These are phyloP conservation scores for Scelioninae gen. 1 DNA, from an alignment of 2,888 invertebrate species.

Conservation along the genomic window DNA sequence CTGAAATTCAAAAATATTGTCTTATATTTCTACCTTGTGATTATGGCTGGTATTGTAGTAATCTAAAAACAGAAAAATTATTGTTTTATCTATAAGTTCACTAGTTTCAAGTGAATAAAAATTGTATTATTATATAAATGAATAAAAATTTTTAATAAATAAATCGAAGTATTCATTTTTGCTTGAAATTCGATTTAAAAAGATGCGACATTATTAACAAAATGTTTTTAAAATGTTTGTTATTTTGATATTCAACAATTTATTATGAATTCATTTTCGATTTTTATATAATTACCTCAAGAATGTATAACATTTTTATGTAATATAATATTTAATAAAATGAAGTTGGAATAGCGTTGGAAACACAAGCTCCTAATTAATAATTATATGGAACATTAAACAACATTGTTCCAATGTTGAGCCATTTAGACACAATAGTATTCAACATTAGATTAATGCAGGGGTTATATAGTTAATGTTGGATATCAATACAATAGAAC, in stretches of 20 bases:
- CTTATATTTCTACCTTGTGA: no score
- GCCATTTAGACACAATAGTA: conserved; percentile 27
- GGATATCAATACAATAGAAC: conserved; percentile 35
- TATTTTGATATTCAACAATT: not conserved
- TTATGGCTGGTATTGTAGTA: no score
- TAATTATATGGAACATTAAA: conserved; percentile 27
- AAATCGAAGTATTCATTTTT: no score
- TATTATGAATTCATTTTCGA: not conserved
- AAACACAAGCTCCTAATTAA: not conserved
- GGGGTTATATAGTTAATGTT: conserved; percentile 33
- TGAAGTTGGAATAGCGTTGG: not conserved
- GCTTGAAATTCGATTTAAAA: no score
- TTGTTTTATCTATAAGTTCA: no score
- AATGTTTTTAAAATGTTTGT: no score
- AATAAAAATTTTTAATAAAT: no score
- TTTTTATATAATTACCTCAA: not conserved
- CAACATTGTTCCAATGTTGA: conserved; percentile 28
- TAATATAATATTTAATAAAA: not conserved
- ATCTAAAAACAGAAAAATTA: no score
- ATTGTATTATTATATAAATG: no score
- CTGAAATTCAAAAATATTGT: no score
- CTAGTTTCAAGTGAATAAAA: no score
- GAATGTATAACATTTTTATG: not conserved
- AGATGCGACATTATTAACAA: no score
- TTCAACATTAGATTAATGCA: conserved; percentile 34